These are phyloP conservation scores for Mormyrus lacerda DNA, from an alignment of 2,113 vertebrate genomes.

Conservation along the genomic window DNA sequence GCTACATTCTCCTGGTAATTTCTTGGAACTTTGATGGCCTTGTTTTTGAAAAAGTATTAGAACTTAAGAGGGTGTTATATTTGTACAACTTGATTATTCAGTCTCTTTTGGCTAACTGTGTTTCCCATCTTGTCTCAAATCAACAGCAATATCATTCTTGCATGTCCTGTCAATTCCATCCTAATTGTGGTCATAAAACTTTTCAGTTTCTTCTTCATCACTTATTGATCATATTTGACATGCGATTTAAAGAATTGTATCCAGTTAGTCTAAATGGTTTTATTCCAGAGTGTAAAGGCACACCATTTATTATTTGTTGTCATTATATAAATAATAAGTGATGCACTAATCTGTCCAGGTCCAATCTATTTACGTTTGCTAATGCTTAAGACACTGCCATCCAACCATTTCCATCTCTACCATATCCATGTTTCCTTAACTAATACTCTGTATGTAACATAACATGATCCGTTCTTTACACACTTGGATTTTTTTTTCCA, in stretches of 20 bases:
- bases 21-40: background rate
- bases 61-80: background rate
- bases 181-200: background rate
- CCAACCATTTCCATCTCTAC: background rate
- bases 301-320: background rate
- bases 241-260: background rate
- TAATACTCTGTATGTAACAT: background rate
- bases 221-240: background rate
- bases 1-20: background rate
- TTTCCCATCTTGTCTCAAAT: background rate
- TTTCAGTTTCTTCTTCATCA: background rate
- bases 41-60: background rate
- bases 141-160: background rate
- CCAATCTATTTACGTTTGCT: background rate
- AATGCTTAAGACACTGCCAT: background rate
- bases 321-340: background rate
- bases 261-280: background rate
- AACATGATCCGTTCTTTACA: background rate
- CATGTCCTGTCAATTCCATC: background rate
- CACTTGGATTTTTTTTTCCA: background rate
- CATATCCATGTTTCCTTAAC: background rate
- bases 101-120: background rate
- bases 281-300: background rate
- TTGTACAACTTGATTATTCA: background rate
- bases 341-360: background rate